Evolutionary conservation across 53 echinoderm and acorn worm genomes (phyloP).

Genomic region (Apostichopus leukothele): DNA sequence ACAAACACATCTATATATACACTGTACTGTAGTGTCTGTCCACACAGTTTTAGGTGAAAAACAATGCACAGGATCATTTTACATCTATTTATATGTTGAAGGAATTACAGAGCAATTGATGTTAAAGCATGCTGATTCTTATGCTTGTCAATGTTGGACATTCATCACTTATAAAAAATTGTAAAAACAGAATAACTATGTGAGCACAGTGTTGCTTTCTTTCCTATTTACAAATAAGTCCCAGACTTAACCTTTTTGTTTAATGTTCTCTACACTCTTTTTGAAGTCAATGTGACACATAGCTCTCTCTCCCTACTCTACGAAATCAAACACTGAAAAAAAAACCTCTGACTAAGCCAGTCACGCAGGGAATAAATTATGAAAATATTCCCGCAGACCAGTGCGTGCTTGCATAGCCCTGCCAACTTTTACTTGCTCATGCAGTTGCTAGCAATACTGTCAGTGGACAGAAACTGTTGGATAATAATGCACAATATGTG

Average conservation of each 20-base stretch:
- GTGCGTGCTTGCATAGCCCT: neutral
- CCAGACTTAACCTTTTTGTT: too few species aligned
- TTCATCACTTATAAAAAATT: too few species aligned
- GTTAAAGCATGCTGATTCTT: too few species aligned
- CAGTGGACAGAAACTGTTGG: neutral
- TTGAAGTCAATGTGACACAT: neutral
- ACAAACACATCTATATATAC: too few species aligned
- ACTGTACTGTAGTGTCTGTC: too few species aligned
- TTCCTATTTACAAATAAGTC: too few species aligned
- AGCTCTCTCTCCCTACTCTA: neutral
- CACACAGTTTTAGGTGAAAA: too few species aligned
- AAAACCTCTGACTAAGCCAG: neutral
- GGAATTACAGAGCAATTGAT: too few species aligned
- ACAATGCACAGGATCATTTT: too few species aligned
- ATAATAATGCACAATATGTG: constrained; percentile 28
- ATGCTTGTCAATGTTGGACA: too few species aligned
- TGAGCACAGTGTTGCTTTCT: neutral
- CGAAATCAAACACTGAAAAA: neutral
- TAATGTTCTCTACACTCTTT: neutral
- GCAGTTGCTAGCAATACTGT: neutral
- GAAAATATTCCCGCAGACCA: neutral
- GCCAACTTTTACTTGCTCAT: neutral
- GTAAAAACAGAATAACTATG: too few species aligned
- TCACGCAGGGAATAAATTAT: neutral
- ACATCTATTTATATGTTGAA: too few species aligned